phyloP scores from a whole-genome alignment of 1,140 invertebrate genomes.

The Coptotermes formosanus region DNA sequence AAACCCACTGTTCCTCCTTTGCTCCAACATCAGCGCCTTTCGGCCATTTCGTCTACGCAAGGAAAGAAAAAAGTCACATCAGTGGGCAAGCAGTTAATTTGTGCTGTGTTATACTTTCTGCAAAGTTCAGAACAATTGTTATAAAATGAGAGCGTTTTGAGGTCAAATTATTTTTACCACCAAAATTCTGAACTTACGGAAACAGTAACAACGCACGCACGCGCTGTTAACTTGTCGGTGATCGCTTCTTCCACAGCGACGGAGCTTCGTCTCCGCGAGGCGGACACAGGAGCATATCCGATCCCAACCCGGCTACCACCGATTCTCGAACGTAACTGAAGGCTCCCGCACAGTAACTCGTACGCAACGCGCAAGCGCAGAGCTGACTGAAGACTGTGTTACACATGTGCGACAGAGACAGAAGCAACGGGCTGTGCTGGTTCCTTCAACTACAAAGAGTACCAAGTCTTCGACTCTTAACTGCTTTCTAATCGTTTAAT shows the following conservation, averaged over 20 bases:
- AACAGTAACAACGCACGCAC: not conserved
- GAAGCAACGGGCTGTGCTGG: not conserved
- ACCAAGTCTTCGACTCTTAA: too few species aligned
- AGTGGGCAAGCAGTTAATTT: not conserved
- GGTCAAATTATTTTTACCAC: not conserved
- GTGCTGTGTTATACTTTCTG: not conserved
- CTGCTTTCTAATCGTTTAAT: too few species aligned
- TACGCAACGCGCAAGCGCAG: not conserved
- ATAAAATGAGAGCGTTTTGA: not conserved
- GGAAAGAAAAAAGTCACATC: not conserved
- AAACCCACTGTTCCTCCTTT: not conserved
- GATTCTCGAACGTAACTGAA: not conserved
- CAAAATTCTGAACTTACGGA: too few species aligned
- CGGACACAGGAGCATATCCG: conserved; percentile 5
- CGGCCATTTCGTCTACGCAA: not conserved
- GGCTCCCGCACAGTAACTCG: not conserved
- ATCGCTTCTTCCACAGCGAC: not conserved
- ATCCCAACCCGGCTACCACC: not conserved
- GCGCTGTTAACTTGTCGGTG: not conserved
- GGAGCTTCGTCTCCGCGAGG: too few species aligned
- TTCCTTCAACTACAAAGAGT: too few species aligned
- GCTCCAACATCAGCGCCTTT: not conserved
- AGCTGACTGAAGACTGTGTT: not conserved
- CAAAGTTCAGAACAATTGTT: not conserved
- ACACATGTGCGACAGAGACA: not conserved